phyloP scores from a whole-genome alignment of 2,797 vertebrate genomes.

The Ptychobarbus kaznakovi region DNA sequence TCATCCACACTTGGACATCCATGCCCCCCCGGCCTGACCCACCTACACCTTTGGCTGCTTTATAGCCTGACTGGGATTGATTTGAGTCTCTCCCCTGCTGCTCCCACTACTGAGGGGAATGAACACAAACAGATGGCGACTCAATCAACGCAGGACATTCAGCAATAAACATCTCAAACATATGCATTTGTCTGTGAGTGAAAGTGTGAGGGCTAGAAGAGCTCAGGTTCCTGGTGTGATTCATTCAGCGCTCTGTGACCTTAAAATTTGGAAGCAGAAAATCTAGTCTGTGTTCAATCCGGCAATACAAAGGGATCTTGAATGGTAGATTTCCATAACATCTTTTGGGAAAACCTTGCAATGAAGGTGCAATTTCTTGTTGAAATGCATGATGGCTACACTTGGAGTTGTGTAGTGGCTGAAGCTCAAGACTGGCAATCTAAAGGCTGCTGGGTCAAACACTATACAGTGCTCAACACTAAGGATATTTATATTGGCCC shows the following conservation, averaged over 20 bases:
- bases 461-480: neutral
- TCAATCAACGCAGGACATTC: conserved; percentile 61
- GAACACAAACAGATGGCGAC: conserved; percentile 51
- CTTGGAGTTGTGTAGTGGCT: neutral
- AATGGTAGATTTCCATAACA: conserved; percentile 18
- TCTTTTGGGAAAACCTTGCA: neutral
- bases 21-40: neutral
- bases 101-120: conserved; percentile 42
- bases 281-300: conserved; percentile 36
- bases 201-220: conserved; percentile 3
- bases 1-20: conserved; percentile 57
- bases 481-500: neutral
- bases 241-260: conserved; percentile 21
- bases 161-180: conserved; percentile 51
- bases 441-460: conserved; percentile 5
- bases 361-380: neutral
- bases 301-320: conserved; percentile 32
- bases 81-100: conserved; percentile 46
- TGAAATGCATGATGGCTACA: neutral
- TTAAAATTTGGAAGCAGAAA: conserved; percentile 33
- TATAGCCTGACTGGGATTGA: conserved; percentile 52
- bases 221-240: conserved; percentile 15
- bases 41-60: conserved; percentile 22
- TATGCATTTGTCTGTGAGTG: conserved; percentile 43
- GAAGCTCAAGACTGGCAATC: neutral